phyloP scores from a whole-genome alignment of 1,140 invertebrate species.

The Pinna nobilis region DNA sequence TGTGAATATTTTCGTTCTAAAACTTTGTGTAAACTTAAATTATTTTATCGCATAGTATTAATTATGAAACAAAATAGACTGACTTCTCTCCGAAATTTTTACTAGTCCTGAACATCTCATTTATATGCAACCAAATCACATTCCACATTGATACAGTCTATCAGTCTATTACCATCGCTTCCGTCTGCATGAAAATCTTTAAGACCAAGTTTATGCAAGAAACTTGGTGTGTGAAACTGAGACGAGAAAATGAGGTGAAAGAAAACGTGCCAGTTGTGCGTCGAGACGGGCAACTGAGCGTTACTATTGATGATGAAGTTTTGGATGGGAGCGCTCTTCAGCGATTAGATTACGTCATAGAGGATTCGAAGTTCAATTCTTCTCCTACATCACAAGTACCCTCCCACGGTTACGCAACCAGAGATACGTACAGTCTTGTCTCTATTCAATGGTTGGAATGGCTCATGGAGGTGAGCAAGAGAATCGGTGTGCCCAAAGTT shows the following conservation, averaged over 20 bases:
- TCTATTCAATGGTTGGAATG: constrained; percentile 32
- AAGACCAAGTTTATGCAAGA: constrained; percentile 19
- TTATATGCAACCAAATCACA: too few relatives aligned
- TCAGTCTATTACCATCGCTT: constrained; percentile 34
- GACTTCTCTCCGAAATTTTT: too few relatives aligned
- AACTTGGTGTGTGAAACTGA: constrained; percentile 25
- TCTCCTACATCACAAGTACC: constrained; percentile 28
- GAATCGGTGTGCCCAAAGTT: neutral
- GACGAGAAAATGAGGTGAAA: neutral
- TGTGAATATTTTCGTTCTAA: too few relatives aligned
- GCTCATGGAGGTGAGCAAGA: neutral
- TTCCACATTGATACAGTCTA: too few relatives aligned
- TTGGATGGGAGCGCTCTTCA: neutral
- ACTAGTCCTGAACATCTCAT: too few relatives aligned
- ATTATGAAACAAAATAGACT: too few relatives aligned
- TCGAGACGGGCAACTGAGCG: constrained; percentile 11
- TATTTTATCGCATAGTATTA: too few relatives aligned
- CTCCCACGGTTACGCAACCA: constrained; percentile 32
- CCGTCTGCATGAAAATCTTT: constrained; percentile 21
- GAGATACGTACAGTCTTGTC: constrained; percentile 23
- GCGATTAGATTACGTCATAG: constrained; percentile 10
- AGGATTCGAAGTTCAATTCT: constrained; percentile 7
- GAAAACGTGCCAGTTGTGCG: constrained; percentile 11
- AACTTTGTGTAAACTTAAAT: too few relatives aligned
- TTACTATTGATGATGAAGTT: constrained; percentile 1